Percentiles rank a stretch among this genome's conserved stretches.
phyloP scores from a whole-genome alignment of 64 coral and sea anemone species.

The Montipora capricornis region DNA sequence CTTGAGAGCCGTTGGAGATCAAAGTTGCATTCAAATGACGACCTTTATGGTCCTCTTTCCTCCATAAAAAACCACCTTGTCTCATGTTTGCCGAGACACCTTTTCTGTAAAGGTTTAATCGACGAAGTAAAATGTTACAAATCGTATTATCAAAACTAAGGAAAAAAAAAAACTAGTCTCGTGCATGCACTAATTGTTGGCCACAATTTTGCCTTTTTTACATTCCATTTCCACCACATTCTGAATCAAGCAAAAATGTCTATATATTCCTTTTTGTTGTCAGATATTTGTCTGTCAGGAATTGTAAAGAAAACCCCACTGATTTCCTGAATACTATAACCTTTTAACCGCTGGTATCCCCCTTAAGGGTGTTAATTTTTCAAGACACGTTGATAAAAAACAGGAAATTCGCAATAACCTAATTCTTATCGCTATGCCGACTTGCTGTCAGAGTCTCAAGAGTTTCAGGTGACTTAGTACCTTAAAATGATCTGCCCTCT shows the following conservation, averaged over 20 bases:
- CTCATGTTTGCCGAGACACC: too few relatives aligned
- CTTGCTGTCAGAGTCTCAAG: slow-evolving; percentile 13
- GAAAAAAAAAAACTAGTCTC: too few relatives aligned
- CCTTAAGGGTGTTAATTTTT: slow-evolving; percentile 8
- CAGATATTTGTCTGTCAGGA: slow-evolving; percentile 1
- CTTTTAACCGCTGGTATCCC: neutral
- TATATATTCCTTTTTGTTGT: neutral
- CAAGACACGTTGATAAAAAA: neutral
- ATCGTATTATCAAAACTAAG: neutral
- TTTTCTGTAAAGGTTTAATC: neutral
- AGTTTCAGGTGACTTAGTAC: slow-evolving; percentile 3
- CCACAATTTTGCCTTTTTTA: neutral
- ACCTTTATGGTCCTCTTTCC: too few relatives aligned
- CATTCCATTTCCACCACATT: too few relatives aligned
- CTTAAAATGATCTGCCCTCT: slow-evolving; percentile 18
- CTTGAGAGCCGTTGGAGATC: too few relatives aligned
- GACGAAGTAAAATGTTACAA: neutral
- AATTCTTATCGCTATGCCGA: slow-evolving; percentile 4
- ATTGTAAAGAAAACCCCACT: neutral
- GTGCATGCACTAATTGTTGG: neutral
- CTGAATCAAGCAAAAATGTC: too few relatives aligned
- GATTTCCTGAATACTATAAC: neutral
- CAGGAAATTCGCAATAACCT: slow-evolving; percentile 1
- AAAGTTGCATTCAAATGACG: too few relatives aligned
- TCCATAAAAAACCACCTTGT: too few relatives aligned